Conservation (phyloP, 2,113 vertebrate genomes). For the Tragelaphus scriptus region DNA sequence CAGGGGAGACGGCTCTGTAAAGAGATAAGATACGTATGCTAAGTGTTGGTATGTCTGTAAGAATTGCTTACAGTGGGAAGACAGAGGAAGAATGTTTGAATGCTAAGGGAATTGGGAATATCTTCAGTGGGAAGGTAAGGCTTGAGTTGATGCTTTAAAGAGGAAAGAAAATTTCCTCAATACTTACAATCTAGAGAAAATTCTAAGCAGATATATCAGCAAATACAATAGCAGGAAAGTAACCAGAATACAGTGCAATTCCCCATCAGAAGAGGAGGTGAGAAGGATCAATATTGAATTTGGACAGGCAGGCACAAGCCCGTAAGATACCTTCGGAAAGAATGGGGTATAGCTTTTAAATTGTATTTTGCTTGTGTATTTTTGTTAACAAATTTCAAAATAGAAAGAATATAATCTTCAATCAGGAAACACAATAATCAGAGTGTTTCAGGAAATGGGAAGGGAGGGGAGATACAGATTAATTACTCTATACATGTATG, state of each 20-base stretch:
- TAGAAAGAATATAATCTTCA: not conserved
- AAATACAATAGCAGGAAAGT: not conserved
- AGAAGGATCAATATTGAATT: not conserved
- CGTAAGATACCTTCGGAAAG: not conserved
- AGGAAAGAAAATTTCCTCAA: not conserved
- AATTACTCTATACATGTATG: not conserved
- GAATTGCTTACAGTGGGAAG: not conserved
- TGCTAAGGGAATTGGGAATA: not conserved
- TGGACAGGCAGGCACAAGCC: not conserved
- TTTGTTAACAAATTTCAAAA: not conserved
- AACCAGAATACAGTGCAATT: not conserved
- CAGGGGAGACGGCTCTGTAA: not conserved
- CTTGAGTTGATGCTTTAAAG: not conserved
- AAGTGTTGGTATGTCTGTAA: not conserved
- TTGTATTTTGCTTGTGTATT: not conserved
- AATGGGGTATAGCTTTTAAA: not conserved
- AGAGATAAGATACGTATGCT: not conserved
- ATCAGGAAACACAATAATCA: not conserved
- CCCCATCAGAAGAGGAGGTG: not conserved
- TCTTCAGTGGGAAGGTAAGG: not conserved
- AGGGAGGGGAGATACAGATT: slow-evolving; percentile 4
- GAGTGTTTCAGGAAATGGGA: slow-evolving; percentile 19
- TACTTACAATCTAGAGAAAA: not conserved
- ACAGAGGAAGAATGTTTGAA: not conserved
- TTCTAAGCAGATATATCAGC: not conserved